Conservation (phyloP, 2,113 vertebrate species). For the Urocynchramus pylzowi region DNA sequence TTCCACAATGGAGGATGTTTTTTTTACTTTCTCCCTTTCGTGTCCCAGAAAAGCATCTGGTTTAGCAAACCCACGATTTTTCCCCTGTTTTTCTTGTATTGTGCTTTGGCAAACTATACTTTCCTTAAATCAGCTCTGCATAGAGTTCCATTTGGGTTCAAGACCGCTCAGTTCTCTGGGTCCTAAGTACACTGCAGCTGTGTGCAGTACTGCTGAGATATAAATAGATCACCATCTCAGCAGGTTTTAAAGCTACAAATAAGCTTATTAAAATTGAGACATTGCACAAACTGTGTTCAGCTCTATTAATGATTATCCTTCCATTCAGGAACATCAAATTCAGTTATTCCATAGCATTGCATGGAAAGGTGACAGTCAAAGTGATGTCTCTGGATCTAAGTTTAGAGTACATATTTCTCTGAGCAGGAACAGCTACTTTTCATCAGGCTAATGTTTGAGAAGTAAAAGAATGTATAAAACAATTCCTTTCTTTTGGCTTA, state of each 20-base stretch:
- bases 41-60: background rate
- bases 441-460: background rate
- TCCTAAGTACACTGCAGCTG: background rate
- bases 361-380: background rate
- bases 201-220: background rate
- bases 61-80: background rate
- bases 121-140: background rate
- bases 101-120: background rate
- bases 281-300: background rate
- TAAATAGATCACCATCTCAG: background rate
- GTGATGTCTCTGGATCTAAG: background rate
- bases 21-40: background rate
- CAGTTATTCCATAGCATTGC: background rate
- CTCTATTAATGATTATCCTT: background rate
- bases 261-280: constrained; percentile 6
- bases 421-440: background rate
- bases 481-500: background rate
- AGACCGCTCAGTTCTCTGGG: background rate
- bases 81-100: background rate
- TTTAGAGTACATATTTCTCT: background rate
- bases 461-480: background rate
- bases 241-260: background rate
- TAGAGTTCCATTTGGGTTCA: background rate
- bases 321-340: background rate
- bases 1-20: background rate